Evolutionary conservation across 2,797 vertebrate genomes (phyloP).

Genomic region (Hoplostethus atlanticus): DNA sequence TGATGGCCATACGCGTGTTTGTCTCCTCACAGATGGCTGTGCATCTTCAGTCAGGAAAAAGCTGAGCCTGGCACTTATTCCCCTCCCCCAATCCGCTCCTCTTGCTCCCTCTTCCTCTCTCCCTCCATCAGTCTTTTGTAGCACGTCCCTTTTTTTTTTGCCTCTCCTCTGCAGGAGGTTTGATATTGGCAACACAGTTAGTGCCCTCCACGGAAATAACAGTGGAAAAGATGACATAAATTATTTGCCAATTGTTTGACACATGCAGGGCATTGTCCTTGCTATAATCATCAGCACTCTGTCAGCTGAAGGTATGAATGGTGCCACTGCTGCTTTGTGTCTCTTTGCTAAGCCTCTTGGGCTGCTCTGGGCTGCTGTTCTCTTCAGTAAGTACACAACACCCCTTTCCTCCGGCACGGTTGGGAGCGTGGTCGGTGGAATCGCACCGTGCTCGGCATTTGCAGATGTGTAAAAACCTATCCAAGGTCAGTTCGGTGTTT

Average conservation of each 20-base stretch:
- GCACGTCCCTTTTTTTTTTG: constrained; percentile 52
- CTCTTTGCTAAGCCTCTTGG: constrained; percentile 87
- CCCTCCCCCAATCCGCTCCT: constrained; percentile 77
- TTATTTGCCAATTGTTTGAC: constrained; percentile 98
- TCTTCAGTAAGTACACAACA: constrained; percentile 46
- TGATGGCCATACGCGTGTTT: constrained; percentile 96
- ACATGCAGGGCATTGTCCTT: constrained; percentile 95
- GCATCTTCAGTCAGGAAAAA: constrained; percentile 89
- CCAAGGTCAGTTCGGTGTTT: constrained; percentile 2
- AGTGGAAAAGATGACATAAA: constrained; percentile 96
- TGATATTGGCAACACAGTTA: constrained; percentile 96
- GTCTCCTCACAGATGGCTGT: constrained; percentile 95
- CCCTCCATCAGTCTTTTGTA: constrained; percentile 79
- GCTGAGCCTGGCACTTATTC: constrained; percentile 94
- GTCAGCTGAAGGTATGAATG: constrained; percentile 93
- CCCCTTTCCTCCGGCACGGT: constrained; percentile 30
- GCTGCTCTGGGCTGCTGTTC: constrained; percentile 71
- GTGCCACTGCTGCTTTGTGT: constrained; percentile 91
- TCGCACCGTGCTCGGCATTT: constrained; percentile 35
- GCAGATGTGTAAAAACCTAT: constrained; percentile 9
- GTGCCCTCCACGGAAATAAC: constrained; percentile 95
- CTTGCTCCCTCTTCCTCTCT: constrained; percentile 76
- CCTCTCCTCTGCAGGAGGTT: constrained; percentile 86
- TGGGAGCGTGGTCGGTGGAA: constrained; percentile 35
- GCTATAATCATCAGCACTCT: constrained; percentile 96